These are phyloP conservation scores for Montipora efflorescens DNA, from an alignment of 64 coral and sea anemone species.

Conservation along the genomic window DNA sequence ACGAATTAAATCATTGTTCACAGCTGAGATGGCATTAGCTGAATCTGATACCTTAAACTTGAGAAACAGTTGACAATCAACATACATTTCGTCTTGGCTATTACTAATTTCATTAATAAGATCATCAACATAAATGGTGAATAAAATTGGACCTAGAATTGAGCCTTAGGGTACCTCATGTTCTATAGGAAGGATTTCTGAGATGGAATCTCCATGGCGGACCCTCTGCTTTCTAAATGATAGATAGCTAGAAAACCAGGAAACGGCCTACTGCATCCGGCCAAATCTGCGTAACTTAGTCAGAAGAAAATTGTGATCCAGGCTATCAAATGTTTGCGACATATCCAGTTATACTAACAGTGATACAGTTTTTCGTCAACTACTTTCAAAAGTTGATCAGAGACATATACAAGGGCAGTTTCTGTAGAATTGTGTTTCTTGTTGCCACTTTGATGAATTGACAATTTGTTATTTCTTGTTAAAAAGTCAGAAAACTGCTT, in stretches of 20 bases:
- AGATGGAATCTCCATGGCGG: not conserved
- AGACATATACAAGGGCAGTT: not conserved
- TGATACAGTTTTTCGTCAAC: slow-evolving; percentile 3
- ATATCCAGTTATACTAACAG: not conserved
- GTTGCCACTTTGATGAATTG: slow-evolving; percentile 10
- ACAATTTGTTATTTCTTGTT: not conserved
- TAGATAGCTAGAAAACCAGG: slow-evolving; percentile 6
- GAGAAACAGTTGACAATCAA: not conserved
- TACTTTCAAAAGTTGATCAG: not conserved
- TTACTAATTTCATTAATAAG: not conserved
- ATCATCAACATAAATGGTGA: not conserved
- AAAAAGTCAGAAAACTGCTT: not conserved
- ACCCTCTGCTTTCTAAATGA: not conserved
- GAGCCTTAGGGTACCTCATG: not conserved
- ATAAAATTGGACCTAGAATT: slow-evolving; percentile 1
- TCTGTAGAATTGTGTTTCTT: slow-evolving; percentile 22
- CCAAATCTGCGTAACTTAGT: not conserved
- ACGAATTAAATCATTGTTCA: not conserved
- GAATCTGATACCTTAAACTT: slow-evolving; percentile 1
- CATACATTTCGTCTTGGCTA: not conserved
- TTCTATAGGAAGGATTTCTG: not conserved
- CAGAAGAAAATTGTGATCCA: not conserved
- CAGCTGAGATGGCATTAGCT: not conserved
- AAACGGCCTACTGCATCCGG: not conserved
- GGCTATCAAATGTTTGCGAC: slow-evolving; percentile 1